Evolutionary conservation across 2,113 vertebrate species (phyloP).

Genomic region (Otus sunia): DNA sequence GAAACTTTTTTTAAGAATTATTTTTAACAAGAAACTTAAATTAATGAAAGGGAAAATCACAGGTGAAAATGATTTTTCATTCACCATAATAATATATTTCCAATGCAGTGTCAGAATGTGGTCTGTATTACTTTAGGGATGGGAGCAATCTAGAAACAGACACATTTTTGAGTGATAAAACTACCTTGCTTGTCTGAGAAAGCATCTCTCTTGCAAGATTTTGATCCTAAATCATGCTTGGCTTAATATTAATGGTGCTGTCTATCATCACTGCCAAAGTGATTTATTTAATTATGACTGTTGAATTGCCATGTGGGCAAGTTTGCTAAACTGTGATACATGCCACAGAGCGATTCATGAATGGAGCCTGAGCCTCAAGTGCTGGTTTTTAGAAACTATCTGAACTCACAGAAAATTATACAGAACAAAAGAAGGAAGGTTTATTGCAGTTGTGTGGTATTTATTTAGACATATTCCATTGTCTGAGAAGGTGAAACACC

Average conservation of each 20-base stretch:
- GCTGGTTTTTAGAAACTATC: not conserved
- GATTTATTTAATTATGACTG: not conserved
- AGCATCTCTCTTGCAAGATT: not conserved
- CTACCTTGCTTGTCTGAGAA: not conserved
- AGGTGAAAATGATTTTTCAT: not conserved
- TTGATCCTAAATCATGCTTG: not conserved
- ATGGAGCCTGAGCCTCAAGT: not conserved
- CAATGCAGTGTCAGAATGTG: not conserved
- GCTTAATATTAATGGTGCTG: not conserved
- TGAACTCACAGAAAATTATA: not conserved
- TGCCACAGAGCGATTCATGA: not conserved
- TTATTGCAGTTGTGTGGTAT: not conserved
- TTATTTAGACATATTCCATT: not conserved
- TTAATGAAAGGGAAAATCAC: not conserved
- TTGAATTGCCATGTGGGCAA: not conserved
- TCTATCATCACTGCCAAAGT: not conserved
- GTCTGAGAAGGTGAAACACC: not conserved
- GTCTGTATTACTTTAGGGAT: not conserved
- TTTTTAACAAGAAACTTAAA: not conserved
- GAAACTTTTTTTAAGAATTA: not conserved
- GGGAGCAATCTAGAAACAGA: not conserved
- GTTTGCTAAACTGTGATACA: not conserved
- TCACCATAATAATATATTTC: not conserved
- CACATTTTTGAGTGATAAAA: not conserved
- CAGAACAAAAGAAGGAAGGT: not conserved